Evolutionary conservation across 2,797 vertebrate species (phyloP).

Genomic region (Galago senegalensis): DNA sequence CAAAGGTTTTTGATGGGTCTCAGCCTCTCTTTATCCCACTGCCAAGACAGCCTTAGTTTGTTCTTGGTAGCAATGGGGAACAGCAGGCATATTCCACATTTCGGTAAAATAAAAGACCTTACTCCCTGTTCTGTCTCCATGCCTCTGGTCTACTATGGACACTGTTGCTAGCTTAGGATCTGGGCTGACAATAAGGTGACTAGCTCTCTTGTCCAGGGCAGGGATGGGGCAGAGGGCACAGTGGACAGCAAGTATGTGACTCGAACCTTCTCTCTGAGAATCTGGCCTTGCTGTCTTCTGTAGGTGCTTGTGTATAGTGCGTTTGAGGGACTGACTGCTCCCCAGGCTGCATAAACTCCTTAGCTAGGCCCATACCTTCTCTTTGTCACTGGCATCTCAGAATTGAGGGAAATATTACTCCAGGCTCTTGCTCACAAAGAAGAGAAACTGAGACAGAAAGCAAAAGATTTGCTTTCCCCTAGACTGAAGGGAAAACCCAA

Average conservation of each 20-base stretch:
- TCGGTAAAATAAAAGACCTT: background rate
- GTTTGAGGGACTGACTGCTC: background rate
- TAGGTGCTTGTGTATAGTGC: background rate
- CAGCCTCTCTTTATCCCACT: slow-evolving; percentile 4
- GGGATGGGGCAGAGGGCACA: background rate
- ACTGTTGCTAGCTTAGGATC: background rate
- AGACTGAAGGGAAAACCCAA: background rate
- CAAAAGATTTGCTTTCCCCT: slow-evolving; percentile 10
- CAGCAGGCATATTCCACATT: background rate
- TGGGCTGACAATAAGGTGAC: background rate
- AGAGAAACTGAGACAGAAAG: slow-evolving; percentile 41
- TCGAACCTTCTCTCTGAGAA: background rate
- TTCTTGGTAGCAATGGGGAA: background rate
- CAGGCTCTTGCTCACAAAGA: background rate
- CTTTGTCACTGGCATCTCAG: slow-evolving; percentile 14
- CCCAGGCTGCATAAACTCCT: background rate
- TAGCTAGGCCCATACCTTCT: background rate
- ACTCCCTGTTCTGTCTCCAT: background rate
- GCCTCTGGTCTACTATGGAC: background rate
- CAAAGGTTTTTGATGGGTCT: slow-evolving; percentile 8
- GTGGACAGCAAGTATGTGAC: background rate
- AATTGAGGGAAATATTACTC: background rate
- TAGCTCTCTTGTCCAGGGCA: background rate
- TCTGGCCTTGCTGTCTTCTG: slow-evolving; percentile 8
- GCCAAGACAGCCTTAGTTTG: slow-evolving; percentile 3